Conservation (phyloP, 2,113 vertebrate genomes). For the Eidolon helvum region DNA sequence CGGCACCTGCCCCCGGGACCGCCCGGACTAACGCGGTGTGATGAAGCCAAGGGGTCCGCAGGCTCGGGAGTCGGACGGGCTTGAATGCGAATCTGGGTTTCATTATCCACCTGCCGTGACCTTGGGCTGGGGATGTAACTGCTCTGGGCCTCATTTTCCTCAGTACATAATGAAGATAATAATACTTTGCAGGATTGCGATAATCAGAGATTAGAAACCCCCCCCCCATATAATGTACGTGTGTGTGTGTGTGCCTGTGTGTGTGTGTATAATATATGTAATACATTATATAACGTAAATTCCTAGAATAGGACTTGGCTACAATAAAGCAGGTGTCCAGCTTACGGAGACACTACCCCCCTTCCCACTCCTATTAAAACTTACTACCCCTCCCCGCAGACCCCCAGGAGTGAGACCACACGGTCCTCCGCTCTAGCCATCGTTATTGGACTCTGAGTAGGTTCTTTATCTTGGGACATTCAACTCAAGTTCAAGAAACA, state of each 20-base stretch:
- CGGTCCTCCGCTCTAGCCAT: background rate
- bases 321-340: background rate
- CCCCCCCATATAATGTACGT: no score
- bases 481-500: background rate
- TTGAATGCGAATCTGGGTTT: background rate
- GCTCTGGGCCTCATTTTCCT: background rate
- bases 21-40: background rate
- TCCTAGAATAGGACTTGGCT: background rate
- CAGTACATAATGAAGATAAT: background rate
- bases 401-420: background rate
- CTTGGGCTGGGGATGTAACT: background rate
- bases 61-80: background rate
- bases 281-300: background rate
- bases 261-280: no score
- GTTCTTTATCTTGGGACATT: background rate
- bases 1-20: background rate
- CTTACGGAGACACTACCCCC: background rate
- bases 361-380: background rate
- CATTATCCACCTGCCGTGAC: background rate
- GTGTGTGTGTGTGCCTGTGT: background rate
- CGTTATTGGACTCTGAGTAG: background rate
- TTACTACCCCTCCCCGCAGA: no score
- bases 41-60: background rate
- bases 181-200: background rate
- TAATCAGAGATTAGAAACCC: background rate